These are phyloP conservation scores for Erynnis tages DNA, from an alignment of 2,888 invertebrate species.

Conservation along the genomic window DNA sequence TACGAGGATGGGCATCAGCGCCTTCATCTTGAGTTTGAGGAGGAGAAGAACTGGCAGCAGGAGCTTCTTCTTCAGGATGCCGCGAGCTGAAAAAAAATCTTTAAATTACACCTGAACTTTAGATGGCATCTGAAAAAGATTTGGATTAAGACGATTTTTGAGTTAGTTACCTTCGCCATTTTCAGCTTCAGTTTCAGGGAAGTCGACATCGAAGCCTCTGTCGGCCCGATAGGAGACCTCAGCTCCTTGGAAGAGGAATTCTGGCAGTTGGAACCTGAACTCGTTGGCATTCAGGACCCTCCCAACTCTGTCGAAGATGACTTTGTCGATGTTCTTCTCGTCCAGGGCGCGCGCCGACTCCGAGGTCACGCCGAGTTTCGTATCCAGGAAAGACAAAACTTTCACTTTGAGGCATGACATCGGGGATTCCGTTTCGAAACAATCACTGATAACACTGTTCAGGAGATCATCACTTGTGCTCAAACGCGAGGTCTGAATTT, in stretches of 20 bases:
- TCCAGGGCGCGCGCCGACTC: slow-evolving; percentile 83
- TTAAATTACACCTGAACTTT: slow-evolving; percentile 20
- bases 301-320: slow-evolving; percentile 87
- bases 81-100: slow-evolving; percentile 84
- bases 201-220: slow-evolving; percentile 84
- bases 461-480: slow-evolving; percentile 86
- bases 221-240: slow-evolving; percentile 85
- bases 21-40: slow-evolving; percentile 91
- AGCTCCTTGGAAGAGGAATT: slow-evolving; percentile 85
- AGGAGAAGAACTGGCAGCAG: slow-evolving; percentile 89
- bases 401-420: slow-evolving; percentile 88
- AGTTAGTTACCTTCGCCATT: slow-evolving; percentile 75
- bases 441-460: slow-evolving; percentile 86
- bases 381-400: slow-evolving; percentile 88
- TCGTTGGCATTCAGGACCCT: slow-evolving; percentile 88
- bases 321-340: slow-evolving; percentile 85
- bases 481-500: slow-evolving; percentile 79
- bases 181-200: slow-evolving; percentile 75
- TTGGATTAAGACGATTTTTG: background rate
- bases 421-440: slow-evolving; percentile 85
- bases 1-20: slow-evolving; percentile 90
- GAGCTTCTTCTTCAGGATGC: slow-evolving; percentile 91
- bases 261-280: slow-evolving; percentile 87
- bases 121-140: slow-evolving; percentile 2
- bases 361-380: slow-evolving; percentile 82